These are phyloP conservation scores for Boleophthalmus pectinirostris DNA, from an alignment of 2,113 vertebrate species.

Conservation along the genomic window DNA sequence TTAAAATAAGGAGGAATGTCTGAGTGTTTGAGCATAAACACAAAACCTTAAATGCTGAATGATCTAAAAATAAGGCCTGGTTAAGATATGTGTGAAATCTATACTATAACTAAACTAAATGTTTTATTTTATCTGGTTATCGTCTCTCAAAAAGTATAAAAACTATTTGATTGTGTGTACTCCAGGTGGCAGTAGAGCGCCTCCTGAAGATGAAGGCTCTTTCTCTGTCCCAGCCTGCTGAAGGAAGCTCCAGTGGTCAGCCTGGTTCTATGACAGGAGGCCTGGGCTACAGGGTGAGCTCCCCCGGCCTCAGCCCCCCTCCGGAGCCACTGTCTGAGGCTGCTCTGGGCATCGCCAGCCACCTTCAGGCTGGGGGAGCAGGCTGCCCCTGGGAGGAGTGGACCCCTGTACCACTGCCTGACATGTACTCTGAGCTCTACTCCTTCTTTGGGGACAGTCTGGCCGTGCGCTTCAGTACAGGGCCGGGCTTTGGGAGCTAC, in stretches of 20 bases:
- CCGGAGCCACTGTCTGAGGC: constrained; percentile 75
- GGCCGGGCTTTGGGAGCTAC: constrained; percentile 59
- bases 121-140: not conserved
- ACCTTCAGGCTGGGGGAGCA: constrained; percentile 73
- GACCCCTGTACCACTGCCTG: constrained; percentile 76
- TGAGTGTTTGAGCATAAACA: too few species aligned
- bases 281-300: constrained; percentile 63
- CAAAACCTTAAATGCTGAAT: too few species aligned
- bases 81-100: too few species aligned
- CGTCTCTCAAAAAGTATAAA: not conserved
- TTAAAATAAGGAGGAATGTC: too few species aligned
- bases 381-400: constrained; percentile 73
- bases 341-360: constrained; percentile 74
- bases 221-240: constrained; percentile 63
- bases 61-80: too few species aligned
- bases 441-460: constrained; percentile 92
- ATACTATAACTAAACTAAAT: too few species aligned
- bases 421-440: constrained; percentile 89
- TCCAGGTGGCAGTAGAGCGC: constrained; percentile 89
- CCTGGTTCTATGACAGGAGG: constrained; percentile 27
- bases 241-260: constrained; percentile 22
- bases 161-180: constrained; percentile 2
- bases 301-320: constrained; percentile 80
- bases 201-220: constrained; percentile 89
- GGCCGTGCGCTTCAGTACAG: constrained; percentile 87